Percentiles rank a stretch among this genome's conserved stretches.
phyloP scores from a whole-genome alignment of 2,888 invertebrate genomes.

The Sylvicola cinctus region DNA sequence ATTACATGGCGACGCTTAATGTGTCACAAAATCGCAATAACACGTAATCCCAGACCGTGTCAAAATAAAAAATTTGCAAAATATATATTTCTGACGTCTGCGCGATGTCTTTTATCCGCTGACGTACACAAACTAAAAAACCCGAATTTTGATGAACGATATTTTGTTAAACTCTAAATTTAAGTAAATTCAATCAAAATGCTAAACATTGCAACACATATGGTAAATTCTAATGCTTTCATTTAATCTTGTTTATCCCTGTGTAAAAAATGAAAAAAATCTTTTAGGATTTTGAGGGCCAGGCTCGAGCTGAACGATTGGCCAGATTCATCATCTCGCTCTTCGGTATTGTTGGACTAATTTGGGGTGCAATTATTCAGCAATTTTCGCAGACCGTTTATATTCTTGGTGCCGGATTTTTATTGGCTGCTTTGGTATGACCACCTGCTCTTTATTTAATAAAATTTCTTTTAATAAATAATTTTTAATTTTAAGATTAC shows the following conservation, averaged over 20 bases:
- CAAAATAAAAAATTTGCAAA: too few species aligned
- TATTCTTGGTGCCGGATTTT: conserved; percentile 77
- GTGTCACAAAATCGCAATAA: too few species aligned
- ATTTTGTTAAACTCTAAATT: too few species aligned
- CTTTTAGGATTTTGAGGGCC: conserved; percentile 70
- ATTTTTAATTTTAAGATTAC: conserved; percentile 37
- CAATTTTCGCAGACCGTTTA: conserved; percentile 92
- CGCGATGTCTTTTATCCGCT: background rate
- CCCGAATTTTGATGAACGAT: too few species aligned
- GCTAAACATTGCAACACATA: conserved; percentile 25
- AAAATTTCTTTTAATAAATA: conserved; percentile 2
- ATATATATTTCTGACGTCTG: too few species aligned
- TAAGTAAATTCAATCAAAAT: conserved; percentile 12
- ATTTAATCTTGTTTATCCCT: background rate
- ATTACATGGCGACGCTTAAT: too few species aligned
- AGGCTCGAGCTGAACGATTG: conserved; percentile 71
- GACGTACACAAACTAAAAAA: too few species aligned
- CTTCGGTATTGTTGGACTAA: conserved; percentile 76
- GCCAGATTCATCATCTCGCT: conserved; percentile 77
- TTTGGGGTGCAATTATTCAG: conserved; percentile 86
- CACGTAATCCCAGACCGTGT: too few species aligned
- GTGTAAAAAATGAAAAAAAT: background rate
- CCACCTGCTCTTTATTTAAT: too few species aligned
- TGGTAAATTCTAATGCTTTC: conserved; percentile 15
- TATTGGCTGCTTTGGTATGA: conserved; percentile 62